phyloP scores from a whole-genome alignment of 2,888 invertebrate species.

The Lepidocyrtoides sp. region DNA sequence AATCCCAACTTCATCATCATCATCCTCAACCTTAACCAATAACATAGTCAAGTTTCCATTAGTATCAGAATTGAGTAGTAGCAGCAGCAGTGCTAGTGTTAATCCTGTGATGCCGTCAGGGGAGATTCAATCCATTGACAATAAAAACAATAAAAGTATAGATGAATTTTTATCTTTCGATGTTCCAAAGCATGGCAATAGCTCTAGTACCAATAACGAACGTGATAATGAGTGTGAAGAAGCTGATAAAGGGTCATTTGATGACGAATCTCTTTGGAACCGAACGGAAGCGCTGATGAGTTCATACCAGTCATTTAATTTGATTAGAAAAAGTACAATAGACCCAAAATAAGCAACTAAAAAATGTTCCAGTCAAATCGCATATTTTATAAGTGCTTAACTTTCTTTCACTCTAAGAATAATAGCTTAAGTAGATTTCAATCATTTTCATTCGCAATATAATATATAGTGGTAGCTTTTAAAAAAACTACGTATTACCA shows the following conservation, averaged over 20 bases:
- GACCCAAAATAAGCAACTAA: slow-evolving; percentile 66
- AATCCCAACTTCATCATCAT: not conserved
- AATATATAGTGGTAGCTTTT: slow-evolving; percentile 34
- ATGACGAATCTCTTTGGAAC: slow-evolving; percentile 77
- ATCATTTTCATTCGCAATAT: not conserved
- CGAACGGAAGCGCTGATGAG: slow-evolving; percentile 77
- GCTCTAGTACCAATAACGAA: not conserved
- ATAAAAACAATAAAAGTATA: not conserved
- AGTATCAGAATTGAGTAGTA: not conserved
- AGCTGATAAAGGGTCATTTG: slow-evolving; percentile 36
- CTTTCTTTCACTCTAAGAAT: not conserved
- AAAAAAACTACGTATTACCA: too few relatives aligned
- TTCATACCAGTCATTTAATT: slow-evolving; percentile 79
- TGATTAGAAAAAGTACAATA: slow-evolving; percentile 69
- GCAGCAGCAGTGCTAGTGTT: not conserved
- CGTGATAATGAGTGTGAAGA: slow-evolving; percentile 13
- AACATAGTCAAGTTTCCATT: not conserved
- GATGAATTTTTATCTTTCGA: slow-evolving; percentile 42
- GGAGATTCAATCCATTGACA: slow-evolving; percentile 22
- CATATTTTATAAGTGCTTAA: not conserved
- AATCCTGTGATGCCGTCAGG: slow-evolving; percentile 28
- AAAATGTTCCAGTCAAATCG: not conserved
- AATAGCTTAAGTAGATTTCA: not conserved
- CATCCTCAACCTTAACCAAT: slow-evolving; percentile 4
- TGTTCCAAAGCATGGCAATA: not conserved